A percentile compares a stretch with the other conserved stretches of the same genome.
Evolutionary conservation across 2,797 vertebrate species (phyloP).

Genomic region (Ataeniobius toweri): DNA sequence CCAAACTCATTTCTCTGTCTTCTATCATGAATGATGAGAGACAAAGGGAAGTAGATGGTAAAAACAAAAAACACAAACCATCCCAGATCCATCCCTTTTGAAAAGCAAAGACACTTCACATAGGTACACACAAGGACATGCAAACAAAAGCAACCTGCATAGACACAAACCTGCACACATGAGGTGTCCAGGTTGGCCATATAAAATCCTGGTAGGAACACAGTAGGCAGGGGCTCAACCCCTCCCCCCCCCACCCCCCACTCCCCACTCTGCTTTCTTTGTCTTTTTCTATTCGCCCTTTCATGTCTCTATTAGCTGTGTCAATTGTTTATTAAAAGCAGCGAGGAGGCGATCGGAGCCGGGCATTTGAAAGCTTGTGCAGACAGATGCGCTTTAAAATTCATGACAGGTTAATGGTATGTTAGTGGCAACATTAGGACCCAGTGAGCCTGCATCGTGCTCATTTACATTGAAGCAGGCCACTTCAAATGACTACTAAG

Average conservation of each 20-base stretch:
- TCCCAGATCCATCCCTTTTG: constrained; percentile 28
- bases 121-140: constrained; percentile 24
- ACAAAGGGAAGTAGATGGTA: constrained; percentile 60
- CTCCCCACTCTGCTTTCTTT: constrained; percentile 23
- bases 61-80: constrained; percentile 42
- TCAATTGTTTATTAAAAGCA: constrained; percentile 85
- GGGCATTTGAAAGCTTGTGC: constrained; percentile 74
- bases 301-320: constrained; percentile 82
- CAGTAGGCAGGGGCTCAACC: constrained; percentile 35
- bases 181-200: constrained; percentile 26
- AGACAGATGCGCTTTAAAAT: constrained; percentile 77
- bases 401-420: constrained; percentile 84
- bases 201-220: constrained; percentile 49
- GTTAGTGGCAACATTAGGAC: constrained; percentile 81
- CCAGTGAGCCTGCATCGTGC: constrained; percentile 56
- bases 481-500: constrained; percentile 84
- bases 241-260: constrained; percentile 2
- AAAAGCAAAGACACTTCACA: constrained; percentile 56
- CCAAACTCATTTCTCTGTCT: constrained; percentile 48
- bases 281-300: constrained; percentile 55
- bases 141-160: constrained; percentile 12
- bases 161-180: constrained; percentile 16
- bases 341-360: constrained; percentile 57
- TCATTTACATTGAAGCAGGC: constrained; percentile 82
- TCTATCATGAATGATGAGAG: constrained; percentile 54